A percentile compares a stretch with the other conserved stretches of the same genome.
phyloP scores from a whole-genome alignment of 2,113 vertebrate genomes.

The Phycodurus eques region DNA sequence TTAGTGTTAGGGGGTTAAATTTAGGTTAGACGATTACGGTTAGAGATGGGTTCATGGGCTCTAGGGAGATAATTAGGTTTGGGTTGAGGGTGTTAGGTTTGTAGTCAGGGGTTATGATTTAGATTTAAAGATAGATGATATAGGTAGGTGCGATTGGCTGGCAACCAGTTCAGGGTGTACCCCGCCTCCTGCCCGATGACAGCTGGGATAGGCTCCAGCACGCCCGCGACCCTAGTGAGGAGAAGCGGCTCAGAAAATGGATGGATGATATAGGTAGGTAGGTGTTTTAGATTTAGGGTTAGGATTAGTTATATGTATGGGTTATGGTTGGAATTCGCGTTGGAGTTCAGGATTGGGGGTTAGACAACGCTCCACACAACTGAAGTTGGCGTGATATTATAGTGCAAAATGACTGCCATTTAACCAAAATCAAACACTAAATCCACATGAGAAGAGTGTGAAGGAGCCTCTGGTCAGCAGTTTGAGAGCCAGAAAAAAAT shows the following conservation, averaged over 20 bases:
- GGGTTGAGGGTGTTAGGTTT: neutral
- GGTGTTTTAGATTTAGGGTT: neutral
- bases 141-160: too few relatives aligned
- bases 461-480: conserved; percentile 11
- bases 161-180: too few relatives aligned
- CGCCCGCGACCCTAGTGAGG: too few relatives aligned
- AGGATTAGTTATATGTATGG: too few relatives aligned
- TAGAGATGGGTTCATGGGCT: too few relatives aligned
- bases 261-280: neutral
- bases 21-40: too few relatives aligned
- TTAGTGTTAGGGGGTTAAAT: neutral
- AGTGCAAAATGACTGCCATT: neutral
- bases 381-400: neutral
- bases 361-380: neutral
- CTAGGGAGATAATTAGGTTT: too few relatives aligned
- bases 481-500: conserved; percentile 7
- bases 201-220: too few relatives aligned
- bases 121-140: neutral
- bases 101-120: neutral
- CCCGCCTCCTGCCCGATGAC: too few relatives aligned
- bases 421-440: neutral
- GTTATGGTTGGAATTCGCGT: neutral
- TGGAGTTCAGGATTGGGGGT: neutral
- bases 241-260: too few relatives aligned
- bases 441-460: neutral